A percentile compares a stretch with the other conserved stretches of the same genome.
phyloP scores from a whole-genome alignment of 2,797 vertebrate species.

The Gastrophryne carolinensis region DNA sequence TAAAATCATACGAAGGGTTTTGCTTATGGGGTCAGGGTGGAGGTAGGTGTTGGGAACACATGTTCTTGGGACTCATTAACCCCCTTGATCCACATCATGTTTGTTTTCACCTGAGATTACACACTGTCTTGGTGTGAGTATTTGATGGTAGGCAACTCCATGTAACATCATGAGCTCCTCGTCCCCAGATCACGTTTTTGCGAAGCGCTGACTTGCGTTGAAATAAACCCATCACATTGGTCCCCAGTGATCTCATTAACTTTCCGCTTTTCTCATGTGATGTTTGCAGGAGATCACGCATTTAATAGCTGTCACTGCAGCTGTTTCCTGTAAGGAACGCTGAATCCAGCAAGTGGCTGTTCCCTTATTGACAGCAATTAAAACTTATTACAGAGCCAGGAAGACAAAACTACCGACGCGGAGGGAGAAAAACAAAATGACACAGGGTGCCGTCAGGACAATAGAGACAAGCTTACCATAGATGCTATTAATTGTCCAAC shows the following conservation, averaged over 20 bases:
- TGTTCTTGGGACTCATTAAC: too few relatives aligned
- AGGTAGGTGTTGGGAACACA: too few relatives aligned
- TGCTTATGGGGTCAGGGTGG: too few relatives aligned
- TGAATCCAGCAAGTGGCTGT: neutral
- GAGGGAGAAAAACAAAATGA: neutral
- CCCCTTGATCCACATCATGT: neutral
- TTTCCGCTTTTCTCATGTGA: neutral
- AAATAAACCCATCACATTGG: neutral
- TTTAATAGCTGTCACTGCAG: neutral
- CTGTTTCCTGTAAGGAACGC: neutral
- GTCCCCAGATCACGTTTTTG: neutral
- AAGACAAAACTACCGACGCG: neutral
- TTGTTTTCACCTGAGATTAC: neutral
- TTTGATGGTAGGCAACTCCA: neutral
- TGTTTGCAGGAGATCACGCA: neutral
- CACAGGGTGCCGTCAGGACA: too few relatives aligned
- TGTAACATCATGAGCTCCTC: neutral
- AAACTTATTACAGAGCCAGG: neutral
- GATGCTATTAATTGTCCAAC: too few relatives aligned
- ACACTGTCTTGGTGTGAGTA: neutral
- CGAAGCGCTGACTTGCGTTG: neutral
- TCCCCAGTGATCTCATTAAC: conserved; percentile 21
- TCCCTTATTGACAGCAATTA: neutral
- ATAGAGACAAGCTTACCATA: too few relatives aligned
- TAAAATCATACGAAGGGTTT: too few relatives aligned